Percentiles rank a stretch among this genome's conserved stretches.
phyloP scores from a whole-genome alignment of 2,113 vertebrate species.

The Speoplatyrhinus poulsoni region DNA sequence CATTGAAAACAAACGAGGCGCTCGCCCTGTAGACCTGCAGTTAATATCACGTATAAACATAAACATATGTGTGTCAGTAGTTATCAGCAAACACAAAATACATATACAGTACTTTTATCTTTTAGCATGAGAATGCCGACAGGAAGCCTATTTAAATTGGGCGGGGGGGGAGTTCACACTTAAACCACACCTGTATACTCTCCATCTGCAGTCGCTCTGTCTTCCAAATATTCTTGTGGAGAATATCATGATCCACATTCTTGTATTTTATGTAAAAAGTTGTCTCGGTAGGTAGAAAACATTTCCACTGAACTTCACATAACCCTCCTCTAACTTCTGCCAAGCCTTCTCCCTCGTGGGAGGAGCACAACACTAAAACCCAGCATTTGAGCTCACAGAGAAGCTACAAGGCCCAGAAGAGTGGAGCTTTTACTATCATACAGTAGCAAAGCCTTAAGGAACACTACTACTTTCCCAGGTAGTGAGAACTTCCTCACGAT shows the following conservation, averaged over 20 bases:
- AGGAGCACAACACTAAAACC: constrained; percentile 73
- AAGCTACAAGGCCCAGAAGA: constrained; percentile 76
- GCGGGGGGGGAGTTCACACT: constrained; percentile 24
- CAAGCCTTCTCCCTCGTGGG: constrained; percentile 71
- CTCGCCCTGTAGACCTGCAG: constrained; percentile 23
- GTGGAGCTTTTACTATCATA: constrained; percentile 73
- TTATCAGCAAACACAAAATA: no score
- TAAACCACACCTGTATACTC: constrained; percentile 57
- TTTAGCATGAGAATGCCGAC: constrained; percentile 59
- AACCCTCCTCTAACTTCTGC: constrained; percentile 76
- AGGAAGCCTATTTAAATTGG: constrained; percentile 63
- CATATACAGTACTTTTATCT: constrained; percentile 13
- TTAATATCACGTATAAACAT: background rate
- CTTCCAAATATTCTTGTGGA: constrained; percentile 59
- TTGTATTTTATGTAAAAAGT: constrained; percentile 70
- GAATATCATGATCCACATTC: constrained; percentile 67
- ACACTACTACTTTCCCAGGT: constrained; percentile 69
- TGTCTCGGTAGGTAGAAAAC: constrained; percentile 55
- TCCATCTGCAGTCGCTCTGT: constrained; percentile 54
- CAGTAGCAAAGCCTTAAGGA: constrained; percentile 71
- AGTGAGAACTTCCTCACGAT: constrained; percentile 71
- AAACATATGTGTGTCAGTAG: background rate
- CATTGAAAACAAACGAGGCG: constrained; percentile 46
- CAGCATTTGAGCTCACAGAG: constrained; percentile 75
- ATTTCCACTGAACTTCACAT: constrained; percentile 73